phyloP scores from a whole-genome alignment of 2,797 vertebrate species.

The Spatula versicolor region DNA sequence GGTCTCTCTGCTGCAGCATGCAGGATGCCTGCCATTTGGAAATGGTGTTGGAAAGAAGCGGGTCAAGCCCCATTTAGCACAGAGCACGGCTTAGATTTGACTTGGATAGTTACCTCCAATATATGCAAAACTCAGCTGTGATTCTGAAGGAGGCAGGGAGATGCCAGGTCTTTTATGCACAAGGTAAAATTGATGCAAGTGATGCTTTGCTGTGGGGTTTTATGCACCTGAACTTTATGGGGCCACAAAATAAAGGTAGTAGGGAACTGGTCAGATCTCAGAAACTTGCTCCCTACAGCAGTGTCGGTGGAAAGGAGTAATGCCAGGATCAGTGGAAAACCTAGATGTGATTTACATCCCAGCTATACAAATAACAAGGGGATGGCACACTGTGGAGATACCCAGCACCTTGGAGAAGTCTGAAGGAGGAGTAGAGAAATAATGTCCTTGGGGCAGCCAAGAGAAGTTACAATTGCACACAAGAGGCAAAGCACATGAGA shows the following conservation, averaged over 20 bases:
- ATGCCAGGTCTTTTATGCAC: fast-evolving
- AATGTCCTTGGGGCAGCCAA: not conserved
- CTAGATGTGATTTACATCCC: not conserved
- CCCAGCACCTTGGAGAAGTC: not conserved
- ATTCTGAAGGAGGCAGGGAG: not conserved
- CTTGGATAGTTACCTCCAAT: not conserved
- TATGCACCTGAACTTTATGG: not conserved
- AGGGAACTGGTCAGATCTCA: not conserved
- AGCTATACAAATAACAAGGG: not conserved
- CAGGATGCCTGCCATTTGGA: not conserved
- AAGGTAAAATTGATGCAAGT: not conserved
- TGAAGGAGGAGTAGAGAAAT: not conserved
- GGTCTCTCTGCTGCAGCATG: fast-evolving
- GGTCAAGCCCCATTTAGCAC: not conserved
- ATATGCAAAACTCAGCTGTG: fast-evolving
- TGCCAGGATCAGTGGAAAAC: not conserved
- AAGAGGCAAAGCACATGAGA: not conserved
- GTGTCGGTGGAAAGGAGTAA: not conserved
- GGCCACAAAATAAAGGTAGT: not conserved
- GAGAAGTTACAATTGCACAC: not conserved
- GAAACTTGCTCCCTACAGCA: not conserved
- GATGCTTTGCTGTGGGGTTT: not conserved
- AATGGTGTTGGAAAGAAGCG: not conserved
- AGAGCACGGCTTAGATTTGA: not conserved
- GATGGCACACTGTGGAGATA: fast-evolving